Base-by-base conservation (phyloP, 2,888 invertebrate species). In the Meiosimyza decipiens region DNA sequence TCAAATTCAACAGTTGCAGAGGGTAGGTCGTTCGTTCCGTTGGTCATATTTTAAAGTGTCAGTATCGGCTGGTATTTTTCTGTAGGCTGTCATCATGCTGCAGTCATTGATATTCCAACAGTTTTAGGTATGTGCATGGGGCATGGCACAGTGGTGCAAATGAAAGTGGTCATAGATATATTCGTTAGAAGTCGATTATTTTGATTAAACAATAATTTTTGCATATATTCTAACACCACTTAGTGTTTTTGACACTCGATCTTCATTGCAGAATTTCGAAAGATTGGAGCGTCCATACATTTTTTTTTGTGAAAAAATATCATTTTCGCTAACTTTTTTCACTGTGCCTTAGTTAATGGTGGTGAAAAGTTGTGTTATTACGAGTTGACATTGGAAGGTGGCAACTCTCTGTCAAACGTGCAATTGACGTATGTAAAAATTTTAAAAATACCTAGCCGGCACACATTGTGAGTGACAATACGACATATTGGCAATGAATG, bases 31-130 rank as follows among this genome's bases (percentile, higher is more conserved):
- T 28, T 16, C 54, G 40, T n/a, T n/a, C n/a, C n/a, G 47, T 49
- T 15, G 28, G 40, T 49, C 16, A 71, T 52, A 54, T 63, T 64
- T 55, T 64, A 67, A 22, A 57, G 67, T 49, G 55, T 49, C 67
- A 57, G 47, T 57, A 47, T 67, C 49, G 67, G 49, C 55, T 57
- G 57, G 47, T 28, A 50, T 51, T n/a, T 54, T 33, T 54, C 57
- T 59, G 6, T 59, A 7, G 6, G 40, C 59, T 74, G 68, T 64
- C 59, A 71, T 47, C 49, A 68, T 16, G n/a, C 64, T 55, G 78
- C 57, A 57, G 78, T 80, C 82, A 82, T 82, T 82, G 81, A 82
- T 82, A 82, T 82, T 80, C 82, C 81, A 80, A 82, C 81, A 79
- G 80, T 78, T 78, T 81, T 79, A 79, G 79, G 77, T 76, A 73